These are phyloP conservation scores for Sapajus apella DNA, from an alignment of 2,113 vertebrate genomes.

Conservation along the genomic window DNA sequence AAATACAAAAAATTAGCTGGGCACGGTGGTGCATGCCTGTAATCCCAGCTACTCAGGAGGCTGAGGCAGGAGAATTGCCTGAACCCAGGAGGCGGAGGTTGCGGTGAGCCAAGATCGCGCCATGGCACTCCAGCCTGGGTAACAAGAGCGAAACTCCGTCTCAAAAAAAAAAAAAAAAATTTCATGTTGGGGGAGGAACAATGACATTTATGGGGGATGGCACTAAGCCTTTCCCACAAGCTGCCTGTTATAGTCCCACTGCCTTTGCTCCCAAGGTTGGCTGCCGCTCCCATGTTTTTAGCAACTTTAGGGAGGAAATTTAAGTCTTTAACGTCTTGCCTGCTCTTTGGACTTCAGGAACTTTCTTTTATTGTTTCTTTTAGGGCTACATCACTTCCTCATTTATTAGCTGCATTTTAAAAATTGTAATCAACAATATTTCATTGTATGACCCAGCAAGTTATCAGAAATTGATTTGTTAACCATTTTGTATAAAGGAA, in stretches of 20 bases:
- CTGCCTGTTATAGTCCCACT: background rate
- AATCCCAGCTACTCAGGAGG: no score
- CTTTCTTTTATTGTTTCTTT: background rate
- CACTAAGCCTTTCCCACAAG: background rate
- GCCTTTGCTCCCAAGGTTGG: background rate
- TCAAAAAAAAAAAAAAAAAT: no score
- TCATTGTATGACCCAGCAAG: background rate
- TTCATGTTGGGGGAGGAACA: background rate
- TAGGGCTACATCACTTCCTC: background rate
- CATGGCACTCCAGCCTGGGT: no score
- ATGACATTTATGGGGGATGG: background rate
- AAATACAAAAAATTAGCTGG: no score
- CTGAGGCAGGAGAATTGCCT: no score
- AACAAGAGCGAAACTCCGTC: no score
- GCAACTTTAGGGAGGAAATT: background rate
- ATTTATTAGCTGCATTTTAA: background rate
- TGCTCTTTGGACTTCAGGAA: background rate
- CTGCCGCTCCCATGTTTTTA: background rate
- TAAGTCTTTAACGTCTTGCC: background rate
- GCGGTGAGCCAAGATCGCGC: no score
- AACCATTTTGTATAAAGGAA: background rate
- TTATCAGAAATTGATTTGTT: background rate
- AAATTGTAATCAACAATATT: background rate
- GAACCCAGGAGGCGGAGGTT: no score
- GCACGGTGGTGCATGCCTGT: no score